Conservation (phyloP, 2,797 vertebrate genomes). For the Hozukius guyotensis region DNA sequence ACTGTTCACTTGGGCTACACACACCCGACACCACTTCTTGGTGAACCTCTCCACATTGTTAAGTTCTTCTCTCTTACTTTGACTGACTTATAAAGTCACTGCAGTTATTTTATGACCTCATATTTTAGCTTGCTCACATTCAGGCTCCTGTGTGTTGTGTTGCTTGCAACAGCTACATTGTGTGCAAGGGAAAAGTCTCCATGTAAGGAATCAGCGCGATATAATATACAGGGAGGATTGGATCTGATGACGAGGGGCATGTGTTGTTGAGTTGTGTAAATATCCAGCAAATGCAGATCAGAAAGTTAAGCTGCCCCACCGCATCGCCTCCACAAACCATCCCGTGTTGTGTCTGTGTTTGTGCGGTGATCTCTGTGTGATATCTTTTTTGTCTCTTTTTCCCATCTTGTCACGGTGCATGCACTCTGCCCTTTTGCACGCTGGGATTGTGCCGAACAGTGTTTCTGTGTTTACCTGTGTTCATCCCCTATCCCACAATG, state of each 20-base stretch:
- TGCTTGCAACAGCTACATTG: background rate
- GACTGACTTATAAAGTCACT: background rate
- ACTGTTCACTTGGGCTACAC: background rate
- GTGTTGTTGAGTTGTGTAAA: background rate
- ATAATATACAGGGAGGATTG: no score
- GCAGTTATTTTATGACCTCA: background rate
- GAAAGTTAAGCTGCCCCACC: background rate
- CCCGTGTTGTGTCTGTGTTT: conserved; percentile 46
- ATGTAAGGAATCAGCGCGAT: background rate
- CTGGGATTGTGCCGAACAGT: conserved; percentile 66
- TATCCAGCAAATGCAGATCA: conserved; percentile 3
- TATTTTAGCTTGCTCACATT: background rate
- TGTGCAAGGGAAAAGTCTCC: background rate
- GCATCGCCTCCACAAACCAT: background rate
- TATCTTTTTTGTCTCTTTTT: conserved; percentile 33
- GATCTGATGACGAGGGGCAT: background rate
- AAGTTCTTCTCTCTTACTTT: background rate
- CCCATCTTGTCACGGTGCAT: conserved; percentile 42
- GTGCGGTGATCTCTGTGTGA: conserved; percentile 24
- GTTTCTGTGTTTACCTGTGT: conserved; percentile 66
- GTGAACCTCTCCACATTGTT: background rate
- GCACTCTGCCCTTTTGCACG: conserved; percentile 44
- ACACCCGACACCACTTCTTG: background rate
- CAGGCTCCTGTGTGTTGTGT: background rate
- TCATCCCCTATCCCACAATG: conserved; percentile 57